phyloP scores from a whole-genome alignment of 2,888 invertebrate species.

The Drosophila helvetica region DNA sequence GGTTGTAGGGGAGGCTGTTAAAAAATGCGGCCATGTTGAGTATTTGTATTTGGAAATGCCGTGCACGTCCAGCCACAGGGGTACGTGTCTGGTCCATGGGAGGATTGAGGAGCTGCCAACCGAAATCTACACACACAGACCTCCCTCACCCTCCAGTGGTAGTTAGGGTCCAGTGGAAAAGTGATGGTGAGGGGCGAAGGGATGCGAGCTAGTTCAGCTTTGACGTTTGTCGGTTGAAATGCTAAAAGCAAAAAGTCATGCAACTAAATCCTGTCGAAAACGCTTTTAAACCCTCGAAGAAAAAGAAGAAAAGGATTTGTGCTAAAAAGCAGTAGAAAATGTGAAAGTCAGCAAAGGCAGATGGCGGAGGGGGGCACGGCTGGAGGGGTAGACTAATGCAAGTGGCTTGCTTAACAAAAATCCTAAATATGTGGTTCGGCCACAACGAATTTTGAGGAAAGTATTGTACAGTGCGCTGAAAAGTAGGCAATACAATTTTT shows the following conservation, averaged over 20 bases:
- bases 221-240: slow-evolving; percentile 58
- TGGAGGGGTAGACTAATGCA: slow-evolving; percentile 27
- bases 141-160: slow-evolving; percentile 47
- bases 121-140: slow-evolving; percentile 21
- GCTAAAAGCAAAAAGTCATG: slow-evolving; percentile 73
- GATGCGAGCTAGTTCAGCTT: slow-evolving; percentile 35
- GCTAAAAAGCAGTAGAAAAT: slow-evolving; percentile 67
- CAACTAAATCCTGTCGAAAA: slow-evolving; percentile 76
- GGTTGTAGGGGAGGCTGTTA: slow-evolving; percentile 39
- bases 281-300: slow-evolving; percentile 70
- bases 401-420: slow-evolving; percentile 34
- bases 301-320: slow-evolving; percentile 60
- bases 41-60: slow-evolving; percentile 70
- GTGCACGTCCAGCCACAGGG: slow-evolving; percentile 65
- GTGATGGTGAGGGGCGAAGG: not conserved
- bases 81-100: slow-evolving; percentile 66
- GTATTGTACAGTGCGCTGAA: not conserved
- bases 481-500: too few relatives aligned
- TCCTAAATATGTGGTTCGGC: slow-evolving; percentile 25
- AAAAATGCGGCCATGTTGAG: slow-evolving; percentile 62
- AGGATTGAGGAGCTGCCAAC: slow-evolving; percentile 28
- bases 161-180: slow-evolving; percentile 22
- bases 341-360: slow-evolving; percentile 31
- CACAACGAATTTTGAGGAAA: slow-evolving; percentile 7
- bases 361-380: not conserved